A percentile compares a stretch with the other conserved stretches of the same genome.
These are phyloP conservation scores for Stenotaenia linearis DNA, from an alignment of 2,888 invertebrate genomes.

Conservation along the genomic window DNA sequence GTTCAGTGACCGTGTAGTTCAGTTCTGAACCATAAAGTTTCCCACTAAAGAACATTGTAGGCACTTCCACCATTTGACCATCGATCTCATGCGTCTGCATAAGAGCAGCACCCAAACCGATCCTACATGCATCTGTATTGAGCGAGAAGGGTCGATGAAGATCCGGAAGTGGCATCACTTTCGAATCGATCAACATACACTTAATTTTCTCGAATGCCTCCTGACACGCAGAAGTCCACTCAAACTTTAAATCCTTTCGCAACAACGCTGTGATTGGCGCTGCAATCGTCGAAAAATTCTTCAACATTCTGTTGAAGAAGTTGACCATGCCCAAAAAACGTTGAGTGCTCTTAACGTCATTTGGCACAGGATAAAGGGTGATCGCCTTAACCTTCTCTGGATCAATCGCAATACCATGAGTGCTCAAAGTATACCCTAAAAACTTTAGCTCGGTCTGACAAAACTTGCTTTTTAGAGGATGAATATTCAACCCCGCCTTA, in stretches of 20 bases:
- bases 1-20: not conserved
- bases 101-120: not conserved
- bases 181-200: not conserved
- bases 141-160: not conserved
- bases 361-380: not conserved
- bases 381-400: not conserved
- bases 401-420: not conserved
- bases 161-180: not conserved
- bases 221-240: not conserved
- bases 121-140: not conserved
- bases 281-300: not conserved
- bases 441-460: not conserved
- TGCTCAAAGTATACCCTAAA: not conserved
- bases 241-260: not conserved
- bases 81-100: not conserved
- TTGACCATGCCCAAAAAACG: not conserved
- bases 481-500: not conserved
- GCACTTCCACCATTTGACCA: not conserved
- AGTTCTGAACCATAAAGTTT: not conserved
- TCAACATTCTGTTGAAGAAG: not conserved
- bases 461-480: not conserved
- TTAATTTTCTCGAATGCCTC: not conserved
- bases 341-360: not conserved
- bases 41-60: not conserved
- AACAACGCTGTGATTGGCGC: not conserved